Conservation (phyloP, 1,140 invertebrate species). For the Diorhabda elongata region DNA sequence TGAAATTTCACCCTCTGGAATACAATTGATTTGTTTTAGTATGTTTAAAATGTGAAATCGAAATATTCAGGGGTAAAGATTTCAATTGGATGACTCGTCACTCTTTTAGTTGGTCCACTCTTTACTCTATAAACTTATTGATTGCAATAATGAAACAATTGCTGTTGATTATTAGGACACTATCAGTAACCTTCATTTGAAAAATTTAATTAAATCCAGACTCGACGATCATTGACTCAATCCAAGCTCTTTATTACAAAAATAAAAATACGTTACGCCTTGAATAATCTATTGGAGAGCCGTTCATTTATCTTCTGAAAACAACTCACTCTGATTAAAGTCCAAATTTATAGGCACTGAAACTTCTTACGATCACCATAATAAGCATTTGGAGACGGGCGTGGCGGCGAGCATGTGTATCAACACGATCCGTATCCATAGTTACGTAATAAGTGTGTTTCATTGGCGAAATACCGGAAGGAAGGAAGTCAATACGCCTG, state of each 20-base stretch:
- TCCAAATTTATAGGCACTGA: slow-evolving; percentile 10
- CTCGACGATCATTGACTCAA: neutral
- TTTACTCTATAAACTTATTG: too few species aligned
- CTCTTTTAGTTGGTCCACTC: too few species aligned
- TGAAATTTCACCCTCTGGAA: too few species aligned
- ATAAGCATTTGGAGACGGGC: slow-evolving; percentile 16
- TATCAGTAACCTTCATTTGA: neutral
- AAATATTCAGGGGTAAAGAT: too few species aligned
- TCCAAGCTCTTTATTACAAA: neutral
- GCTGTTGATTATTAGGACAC: neutral
- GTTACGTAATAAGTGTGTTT: slow-evolving; percentile 17
- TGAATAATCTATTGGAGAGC: slow-evolving; percentile 1
- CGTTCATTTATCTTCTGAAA: neutral
- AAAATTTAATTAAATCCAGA: slow-evolving; percentile 4
- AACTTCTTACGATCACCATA: slow-evolving; percentile 16
- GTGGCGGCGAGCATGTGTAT: slow-evolving; percentile 14
- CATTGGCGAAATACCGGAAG: slow-evolving; percentile 35
- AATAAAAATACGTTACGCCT: neutral
- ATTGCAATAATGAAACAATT: too few species aligned
- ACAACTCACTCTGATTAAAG: slow-evolving; percentile 15
- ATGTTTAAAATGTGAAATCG: too few species aligned
- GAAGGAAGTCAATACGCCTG: slow-evolving; percentile 28
- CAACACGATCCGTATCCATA: slow-evolving; percentile 17
- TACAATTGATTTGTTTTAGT: too few species aligned
- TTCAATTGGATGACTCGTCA: too few species aligned